Evolutionary conservation across 2,797 vertebrate genomes (phyloP).

Genomic region (Silurus lanzhouensis): DNA sequence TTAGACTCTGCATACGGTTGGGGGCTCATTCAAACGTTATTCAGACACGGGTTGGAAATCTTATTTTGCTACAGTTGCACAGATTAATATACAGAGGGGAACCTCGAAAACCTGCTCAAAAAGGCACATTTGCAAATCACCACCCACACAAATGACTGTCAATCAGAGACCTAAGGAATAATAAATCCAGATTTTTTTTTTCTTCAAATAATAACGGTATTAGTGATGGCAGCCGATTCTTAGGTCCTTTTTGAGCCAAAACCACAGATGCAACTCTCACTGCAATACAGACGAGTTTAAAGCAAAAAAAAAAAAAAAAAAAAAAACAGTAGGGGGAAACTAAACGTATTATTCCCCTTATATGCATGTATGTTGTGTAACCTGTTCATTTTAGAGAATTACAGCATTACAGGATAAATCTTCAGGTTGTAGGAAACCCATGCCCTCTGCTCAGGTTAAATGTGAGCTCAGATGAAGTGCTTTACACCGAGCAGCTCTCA

Average conservation of each 20-base stretch:
- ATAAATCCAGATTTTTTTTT: conserved; percentile 14
- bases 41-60: conserved; percentile 5
- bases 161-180: conserved; percentile 26
- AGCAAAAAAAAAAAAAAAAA: background rate
- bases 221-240: conserved; percentile 51
- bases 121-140: conserved; percentile 38
- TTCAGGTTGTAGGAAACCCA: background rate
- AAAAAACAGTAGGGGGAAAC: conserved; percentile 5
- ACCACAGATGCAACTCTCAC: conserved; percentile 75
- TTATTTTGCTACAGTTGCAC: conserved; percentile 11
- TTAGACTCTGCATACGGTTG: conserved; percentile 19
- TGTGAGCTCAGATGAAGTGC: conserved; percentile 45
- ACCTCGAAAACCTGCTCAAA: background rate
- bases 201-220: conserved; percentile 56
- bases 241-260: conserved; percentile 68
- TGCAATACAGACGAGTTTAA: conserved; percentile 69
- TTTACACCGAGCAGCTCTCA: conserved; percentile 36
- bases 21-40: conserved; percentile 12
- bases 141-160: conserved; percentile 39
- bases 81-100: conserved; percentile 13
- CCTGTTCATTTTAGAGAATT: background rate
- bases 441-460: background rate
- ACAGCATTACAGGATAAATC: background rate
- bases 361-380: conserved; percentile 30
- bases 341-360: conserved; percentile 61